Evolutionary conservation across 2,113 vertebrate species (phyloP).

Genomic region (Rhea pennata): DNA sequence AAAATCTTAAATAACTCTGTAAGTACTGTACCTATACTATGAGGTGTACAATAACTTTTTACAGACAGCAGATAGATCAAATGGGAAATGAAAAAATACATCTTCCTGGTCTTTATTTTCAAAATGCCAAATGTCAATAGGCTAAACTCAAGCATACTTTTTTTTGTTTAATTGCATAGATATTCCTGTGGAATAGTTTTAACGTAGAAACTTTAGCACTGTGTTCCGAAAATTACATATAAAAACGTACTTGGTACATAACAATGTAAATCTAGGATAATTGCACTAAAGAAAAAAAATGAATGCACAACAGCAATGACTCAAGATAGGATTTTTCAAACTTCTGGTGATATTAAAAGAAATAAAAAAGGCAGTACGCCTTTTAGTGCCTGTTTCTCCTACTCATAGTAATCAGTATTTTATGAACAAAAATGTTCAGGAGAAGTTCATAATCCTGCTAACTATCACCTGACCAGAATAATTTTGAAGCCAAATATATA

Average conservation of each 20-base stretch:
- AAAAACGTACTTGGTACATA: neutral
- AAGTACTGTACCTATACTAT: neutral
- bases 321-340: neutral
- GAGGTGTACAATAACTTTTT: neutral
- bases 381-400: neutral
- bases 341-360: neutral
- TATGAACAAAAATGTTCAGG: neutral
- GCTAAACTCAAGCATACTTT: accelerated
- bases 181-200: neutral
- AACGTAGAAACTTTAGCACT: neutral
- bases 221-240: neutral
- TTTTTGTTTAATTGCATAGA: neutral
- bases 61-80: neutral
- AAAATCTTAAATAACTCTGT: neutral
- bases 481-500: neutral
- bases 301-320: neutral
- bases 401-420: neutral
- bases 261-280: neutral
- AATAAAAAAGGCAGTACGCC: neutral
- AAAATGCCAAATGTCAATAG: neutral
- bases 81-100: neutral
- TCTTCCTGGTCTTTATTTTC: neutral
- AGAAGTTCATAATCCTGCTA: neutral
- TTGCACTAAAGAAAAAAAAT: neutral
- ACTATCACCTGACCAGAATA: neutral